Evolutionary conservation across 2,113 vertebrate genomes (phyloP), one percentile per base, ranked within the genome.

Genomic region (rabbit (Oryctolagus cuniculus)): DNA sequence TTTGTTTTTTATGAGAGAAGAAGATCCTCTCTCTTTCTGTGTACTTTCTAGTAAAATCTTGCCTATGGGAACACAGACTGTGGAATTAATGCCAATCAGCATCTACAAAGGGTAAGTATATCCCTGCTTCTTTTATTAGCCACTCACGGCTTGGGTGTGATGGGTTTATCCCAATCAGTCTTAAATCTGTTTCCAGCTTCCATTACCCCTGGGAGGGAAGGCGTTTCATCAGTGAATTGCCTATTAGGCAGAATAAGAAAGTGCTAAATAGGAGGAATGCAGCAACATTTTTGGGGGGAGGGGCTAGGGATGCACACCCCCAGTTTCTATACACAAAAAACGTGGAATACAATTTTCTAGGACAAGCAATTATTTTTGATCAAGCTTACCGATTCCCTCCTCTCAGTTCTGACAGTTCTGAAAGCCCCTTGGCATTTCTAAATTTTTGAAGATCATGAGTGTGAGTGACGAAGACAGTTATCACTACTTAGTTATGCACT

Each of bases 241-340:
- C 75, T 34, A 1, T 27, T 2, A 53, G 73, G 75, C 10, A 29
- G 53, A 31, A 38, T 27, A 55, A 55, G 55, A 44, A 24, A 53
- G 58, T 21, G 6, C 19, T 0, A 31, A 51, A 7, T 0, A 2
- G 1, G 6, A 49, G 25, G 61, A 24, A 2, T 1, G 31, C 19
- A 19, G 8, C 13, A 3, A 24, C 5, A 0, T 1, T 5, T 2
- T 4, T 31, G 0, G 9, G 63, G 38, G 83, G n/a, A 19, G 55
- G 55, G 12, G 13, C 15, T 58, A 58, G 55, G 36, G 13, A 27
- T 0, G 19, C 4, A 1, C 0, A 3, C 3, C 29, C 38, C 53
- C 2, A 0, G 7, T 19, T n/a, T 64, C 61, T 6, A 3, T 2
- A 15, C 38, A 16, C 27, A 19, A 29, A n/a, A 17, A 17, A 75